These are phyloP conservation scores for Drosophila pseudotakahashii DNA, from an alignment of 2,888 invertebrate genomes.

Conservation along the genomic window DNA sequence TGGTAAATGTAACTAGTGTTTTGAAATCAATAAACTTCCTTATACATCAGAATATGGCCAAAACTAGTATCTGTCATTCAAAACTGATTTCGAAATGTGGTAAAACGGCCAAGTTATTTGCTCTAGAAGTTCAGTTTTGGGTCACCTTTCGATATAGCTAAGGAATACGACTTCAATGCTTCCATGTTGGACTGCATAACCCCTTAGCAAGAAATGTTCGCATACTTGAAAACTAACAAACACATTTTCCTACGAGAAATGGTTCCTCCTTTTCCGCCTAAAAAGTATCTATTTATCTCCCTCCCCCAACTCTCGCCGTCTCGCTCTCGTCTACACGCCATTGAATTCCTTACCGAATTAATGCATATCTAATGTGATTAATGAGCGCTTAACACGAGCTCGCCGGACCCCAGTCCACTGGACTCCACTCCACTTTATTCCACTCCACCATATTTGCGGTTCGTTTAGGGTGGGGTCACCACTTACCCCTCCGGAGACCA, in stretches of 20 bases:
- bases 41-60: too few relatives aligned
- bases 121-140: background rate
- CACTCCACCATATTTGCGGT: constrained; percentile 9
- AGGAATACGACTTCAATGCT: background rate
- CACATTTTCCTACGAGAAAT: constrained; percentile 8
- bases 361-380: constrained; percentile 80
- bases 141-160: background rate
- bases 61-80: too few relatives aligned
- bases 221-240: too few relatives aligned
- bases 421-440: background rate
- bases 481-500: constrained; percentile 10
- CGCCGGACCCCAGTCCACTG: constrained; percentile 26
- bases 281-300: constrained; percentile 10
- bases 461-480: constrained; percentile 26
- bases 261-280: background rate
- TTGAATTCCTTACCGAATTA: constrained; percentile 51
- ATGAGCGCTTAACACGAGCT: constrained; percentile 79
- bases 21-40: too few relatives aligned
- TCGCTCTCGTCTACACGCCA: constrained; percentile 1
- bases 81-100: too few relatives aligned
- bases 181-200: background rate
- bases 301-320: background rate
- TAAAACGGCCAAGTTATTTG: background rate
- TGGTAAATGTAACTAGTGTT: too few relatives aligned
- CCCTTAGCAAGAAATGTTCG: background rate